Base-by-base conservation (phyloP, 2,888 invertebrate species). In the Dynastes hyllus region DNA sequence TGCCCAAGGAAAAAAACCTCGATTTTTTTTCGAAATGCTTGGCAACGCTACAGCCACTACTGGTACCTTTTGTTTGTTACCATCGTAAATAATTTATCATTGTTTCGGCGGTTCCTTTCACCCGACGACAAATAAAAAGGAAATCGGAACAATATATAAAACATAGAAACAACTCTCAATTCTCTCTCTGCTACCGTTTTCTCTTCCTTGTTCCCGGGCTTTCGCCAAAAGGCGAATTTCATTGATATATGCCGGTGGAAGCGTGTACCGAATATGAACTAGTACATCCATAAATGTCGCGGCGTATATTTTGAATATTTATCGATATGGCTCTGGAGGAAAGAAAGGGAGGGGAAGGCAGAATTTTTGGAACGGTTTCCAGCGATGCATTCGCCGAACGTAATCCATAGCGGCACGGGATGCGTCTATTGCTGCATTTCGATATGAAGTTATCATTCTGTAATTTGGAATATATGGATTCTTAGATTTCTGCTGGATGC, bases 41-140 rank as follows among this genome's bases (percentile, higher is more conserved):
- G 37, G 27, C 58, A 51, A 53, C 51, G 29, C 27, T 53, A 53
- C 29, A 70, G 29, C 51, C 45, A 45, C 45, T 9, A 58, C 55
- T 9, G 8, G 16, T 45, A 73, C 73, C 73, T 73, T 73, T 73
- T 73, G 73, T 73, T 73, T 58, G 73, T 73, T 73, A 8, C 73
- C 58, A 37, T 73, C 73, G 73, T 73, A 73, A 73, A 73, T 73
- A 73, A 73, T 73, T 73, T 73, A 73, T 73, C 58, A 58, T 73
- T 73, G 73, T 73, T 73, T 73, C 58, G 40, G 73, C 58, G 73
- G 73, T 73, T 73, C 55, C 29, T 73, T 73, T 73, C 73, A 22
- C 73, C 32, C 40, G 51, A 53, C 73, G 73, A 58, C 55, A 71
- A 71, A 71, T 71, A 71, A 73, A 73, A 73, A 58, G 73, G 32